A percentile compares a stretch with the other conserved stretches of the same genome.
Conservation (phyloP, 92 coral and sea anemone species). For the Zoanthus gigantus region DNA sequence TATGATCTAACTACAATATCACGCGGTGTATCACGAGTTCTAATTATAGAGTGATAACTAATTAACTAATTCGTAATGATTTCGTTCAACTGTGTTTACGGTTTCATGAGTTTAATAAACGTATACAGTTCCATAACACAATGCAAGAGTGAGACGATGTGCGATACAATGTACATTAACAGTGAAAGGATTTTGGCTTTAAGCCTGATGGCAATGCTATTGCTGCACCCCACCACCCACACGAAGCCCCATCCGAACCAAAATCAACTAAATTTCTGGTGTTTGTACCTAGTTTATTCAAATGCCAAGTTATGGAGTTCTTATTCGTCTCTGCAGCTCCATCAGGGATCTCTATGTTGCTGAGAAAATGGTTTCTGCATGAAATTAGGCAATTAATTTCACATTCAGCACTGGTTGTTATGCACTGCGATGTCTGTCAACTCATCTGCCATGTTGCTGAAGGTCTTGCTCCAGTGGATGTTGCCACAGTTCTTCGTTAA, state of each 20-base stretch:
- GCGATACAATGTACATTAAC: too few species aligned
- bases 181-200: too few species aligned
- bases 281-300: not conserved
- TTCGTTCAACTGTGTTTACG: too few species aligned
- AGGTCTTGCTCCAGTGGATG: not conserved
- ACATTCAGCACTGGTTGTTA: not conserved
- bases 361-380: not conserved
- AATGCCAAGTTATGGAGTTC: not conserved
- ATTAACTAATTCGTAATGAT: too few species aligned
- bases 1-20: too few species aligned
- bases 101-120: too few species aligned
- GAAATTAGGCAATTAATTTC: not conserved
- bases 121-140: too few species aligned
- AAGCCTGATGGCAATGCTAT: too few species aligned
- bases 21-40: too few species aligned
- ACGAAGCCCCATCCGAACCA: not conserved
- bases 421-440: not conserved
- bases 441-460: constrained; percentile 8
- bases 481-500: not conserved
- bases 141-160: too few species aligned
- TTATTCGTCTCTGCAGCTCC: not conserved
- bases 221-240: too few species aligned
- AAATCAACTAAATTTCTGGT: constrained; percentile 10
- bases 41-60: too few species aligned
- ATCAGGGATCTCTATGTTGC: constrained; percentile 1